Base-by-base conservation (phyloP, 2,797 vertebrate genomes). In the Cephalopachus bancanus region DNA sequence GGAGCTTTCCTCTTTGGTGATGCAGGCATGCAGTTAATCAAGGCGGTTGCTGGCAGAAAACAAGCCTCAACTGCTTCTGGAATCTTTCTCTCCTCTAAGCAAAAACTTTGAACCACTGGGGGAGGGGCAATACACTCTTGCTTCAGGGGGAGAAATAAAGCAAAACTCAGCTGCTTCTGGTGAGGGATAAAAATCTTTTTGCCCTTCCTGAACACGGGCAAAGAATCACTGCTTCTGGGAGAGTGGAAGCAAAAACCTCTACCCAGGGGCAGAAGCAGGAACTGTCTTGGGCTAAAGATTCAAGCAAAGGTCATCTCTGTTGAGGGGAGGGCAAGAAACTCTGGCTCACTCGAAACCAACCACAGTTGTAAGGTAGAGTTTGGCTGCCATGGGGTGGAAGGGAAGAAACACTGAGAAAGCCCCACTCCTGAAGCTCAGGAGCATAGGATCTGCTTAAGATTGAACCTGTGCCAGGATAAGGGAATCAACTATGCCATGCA, bases 191-290 rank as follows among this genome's bases (percentile, higher is more conserved):
- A 81, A 78, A 37, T 24, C 11, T 86, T 57, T 44, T 71, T 78
- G 37, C 24, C n/a, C 57, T 91, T 51, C 80, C 44, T 92, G 69
- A 87, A 78, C 17, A 67, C 65, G 76, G 37, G 44, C 74, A 85
- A 94, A 89, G 81, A 83, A 17, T 22, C 57, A 37, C 14, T 74
- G 91, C 59, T 80, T 80, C 49, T 83, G 26, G 11, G 12, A 81
- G 62, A 87, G 69, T 1, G 69, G 51, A 91, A 93, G 71, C 65
- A 84, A 92, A 83, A 95, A 20, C 22, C 10, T 74, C 55, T 44
- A 37, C 59, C 57, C 33, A 83, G 57, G 12, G 19, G 28, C 83
- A 94, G 74, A 65, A 93, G 55, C 53, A 65, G 94, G 86, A 78
- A 83, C 7, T 80, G 33, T 55, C 16, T 65, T 20, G 20, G 92